Base-by-base conservation (phyloP, 2,888 invertebrate species). In the Dichetophora obliterata region DNA sequence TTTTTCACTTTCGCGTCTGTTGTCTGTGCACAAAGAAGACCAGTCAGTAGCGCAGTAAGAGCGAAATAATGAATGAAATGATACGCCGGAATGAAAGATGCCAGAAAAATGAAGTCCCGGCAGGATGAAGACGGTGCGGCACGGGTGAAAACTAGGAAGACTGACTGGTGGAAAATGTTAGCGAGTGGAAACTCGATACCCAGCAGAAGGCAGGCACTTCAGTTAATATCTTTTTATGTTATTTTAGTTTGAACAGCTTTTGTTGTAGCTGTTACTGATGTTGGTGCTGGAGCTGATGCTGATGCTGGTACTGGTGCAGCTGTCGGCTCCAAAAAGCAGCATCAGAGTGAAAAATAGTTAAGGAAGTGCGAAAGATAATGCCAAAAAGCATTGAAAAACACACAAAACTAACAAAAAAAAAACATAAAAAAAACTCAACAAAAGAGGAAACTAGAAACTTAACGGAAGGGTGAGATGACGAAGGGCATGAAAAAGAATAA, bases 321-420 rank as follows among this genome's bases (percentile, higher is more conserved):
- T 66, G 34, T 48, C 75, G 75, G 19, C 52, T 22, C n/a, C 34
- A 14, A 48, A 24, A 66, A 69, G 37, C 48, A 69, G 48, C 43
- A 14, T 50, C 50, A 14, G 75, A 61, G 34, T 69, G 74, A 34
- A 69, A 65, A 65, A 43, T 52, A 54, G 66, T 48, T 78, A 81
- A 79, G 75, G 79, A 80, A 80, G 78, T 77, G 78, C 81, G 79
- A 79, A 77, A 77, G 66, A 8, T 68, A 79, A 81, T 77, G 79
- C 24, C 50, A 24, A 76, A 61, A 52, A 65, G 61, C 57, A 74
- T 27, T 37, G 22, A 16, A 19, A 16, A 16, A 19, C 6, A 52
- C 52, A 52, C n/a, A n/a, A 19, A 19, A 52, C 52, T 19, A 16
- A 5, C n/a, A n/a, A n/a, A n/a, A n/a, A n/a, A n/a, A n/a, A n/a